These are phyloP conservation scores for Leptoteleia sp. DNA, from an alignment of 1,140 invertebrate species.

Conservation along the genomic window DNA sequence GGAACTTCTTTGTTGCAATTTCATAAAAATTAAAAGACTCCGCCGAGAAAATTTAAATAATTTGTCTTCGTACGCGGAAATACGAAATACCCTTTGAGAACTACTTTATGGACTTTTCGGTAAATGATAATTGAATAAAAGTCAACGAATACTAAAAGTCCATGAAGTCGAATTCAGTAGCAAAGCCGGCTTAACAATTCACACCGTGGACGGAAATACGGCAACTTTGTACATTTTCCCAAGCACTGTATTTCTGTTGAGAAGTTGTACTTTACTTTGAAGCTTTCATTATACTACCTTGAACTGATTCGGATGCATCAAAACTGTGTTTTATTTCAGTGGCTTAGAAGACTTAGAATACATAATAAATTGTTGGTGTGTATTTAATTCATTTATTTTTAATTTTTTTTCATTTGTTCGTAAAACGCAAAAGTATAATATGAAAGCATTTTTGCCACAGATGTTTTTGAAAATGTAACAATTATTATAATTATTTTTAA, in stretches of 20 bases:
- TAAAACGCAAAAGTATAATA: too few relatives aligned
- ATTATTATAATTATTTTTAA: too few relatives aligned
- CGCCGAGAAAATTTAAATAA: conserved; percentile 47
- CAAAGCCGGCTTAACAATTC: conserved; percentile 59
- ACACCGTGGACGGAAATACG: conserved; percentile 40
- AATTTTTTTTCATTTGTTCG: background rate
- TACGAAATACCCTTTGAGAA: conserved; percentile 42
- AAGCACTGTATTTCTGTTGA: conserved; percentile 24
- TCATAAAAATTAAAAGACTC: conserved; percentile 46
- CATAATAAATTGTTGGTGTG: conserved; percentile 13
- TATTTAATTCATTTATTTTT: background rate
- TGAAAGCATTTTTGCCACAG: too few relatives aligned
- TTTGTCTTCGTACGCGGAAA: conserved; percentile 31
- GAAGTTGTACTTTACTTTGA: conserved; percentile 45
- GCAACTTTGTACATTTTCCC: conserved; percentile 44
- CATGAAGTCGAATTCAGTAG: conserved; percentile 38
- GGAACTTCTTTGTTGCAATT: conserved; percentile 41
- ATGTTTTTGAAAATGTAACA: too few relatives aligned
- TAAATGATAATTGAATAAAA: conserved; percentile 64
- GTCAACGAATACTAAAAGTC: conserved; percentile 54
- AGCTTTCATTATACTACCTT: conserved; percentile 49
- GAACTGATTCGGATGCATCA: conserved; percentile 46
- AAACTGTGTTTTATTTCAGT: conserved; percentile 30
- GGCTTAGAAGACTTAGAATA: conserved; percentile 15
- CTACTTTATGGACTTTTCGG: conserved; percentile 55